Percentiles rank a stretch among this genome's conserved stretches.
phyloP scores from a whole-genome alignment of 2,113 vertebrate species.

The Heterotilapia buettikoferi region DNA sequence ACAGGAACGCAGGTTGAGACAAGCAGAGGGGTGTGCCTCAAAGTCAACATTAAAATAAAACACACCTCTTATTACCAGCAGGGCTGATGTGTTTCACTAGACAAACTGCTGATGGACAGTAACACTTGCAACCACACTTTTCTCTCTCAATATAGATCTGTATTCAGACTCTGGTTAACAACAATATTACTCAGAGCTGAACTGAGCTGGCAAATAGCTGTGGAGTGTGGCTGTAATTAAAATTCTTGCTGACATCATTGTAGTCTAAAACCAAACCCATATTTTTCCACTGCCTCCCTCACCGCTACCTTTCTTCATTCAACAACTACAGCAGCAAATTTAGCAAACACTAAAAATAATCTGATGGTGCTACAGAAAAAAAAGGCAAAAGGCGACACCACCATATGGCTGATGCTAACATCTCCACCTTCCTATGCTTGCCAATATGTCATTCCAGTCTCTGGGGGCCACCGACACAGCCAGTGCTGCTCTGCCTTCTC shows the following conservation, averaged over 20 bases:
- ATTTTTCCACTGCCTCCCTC: not conserved
- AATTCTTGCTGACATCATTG: not conserved
- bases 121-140: not conserved
- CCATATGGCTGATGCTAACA: not conserved
- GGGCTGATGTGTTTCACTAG: not conserved
- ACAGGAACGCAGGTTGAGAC: slow-evolving; percentile 57
- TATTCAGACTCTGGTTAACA: not conserved
- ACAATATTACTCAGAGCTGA: not conserved
- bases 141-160: not conserved
- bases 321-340: not conserved
- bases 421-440: not conserved
- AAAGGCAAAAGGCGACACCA: not conserved
- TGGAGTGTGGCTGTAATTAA: not conserved
- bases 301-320: not conserved
- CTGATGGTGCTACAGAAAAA: not conserved
- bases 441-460: not conserved
- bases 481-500: slow-evolving; percentile 1
- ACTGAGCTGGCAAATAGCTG: not conserved
- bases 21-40: slow-evolving; percentile 53
- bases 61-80: not conserved
- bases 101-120: not conserved
- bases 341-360: not conserved
- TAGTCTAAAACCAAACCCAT: not conserved
- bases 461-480: not conserved
- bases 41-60: not conserved